These are phyloP conservation scores for Hydrotaea cyrtoneurina DNA, from an alignment of 2,888 invertebrate species.

Conservation along the genomic window DNA sequence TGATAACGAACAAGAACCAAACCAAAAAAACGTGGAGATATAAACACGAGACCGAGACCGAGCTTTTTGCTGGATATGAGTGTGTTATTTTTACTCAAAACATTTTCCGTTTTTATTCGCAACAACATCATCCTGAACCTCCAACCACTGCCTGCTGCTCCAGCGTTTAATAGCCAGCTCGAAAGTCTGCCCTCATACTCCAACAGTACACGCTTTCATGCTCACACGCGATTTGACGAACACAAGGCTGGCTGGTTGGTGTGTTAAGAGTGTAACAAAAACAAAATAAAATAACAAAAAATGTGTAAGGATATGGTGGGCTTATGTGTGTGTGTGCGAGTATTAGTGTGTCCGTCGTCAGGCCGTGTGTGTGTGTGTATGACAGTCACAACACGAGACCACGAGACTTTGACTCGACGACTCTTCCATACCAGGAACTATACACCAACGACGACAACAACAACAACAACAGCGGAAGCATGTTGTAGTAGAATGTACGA, in stretches of 20 bases:
- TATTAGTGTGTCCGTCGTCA: neutral
- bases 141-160: neutral
- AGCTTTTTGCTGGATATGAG: neutral
- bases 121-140: neutral
- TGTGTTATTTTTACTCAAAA: constrained; percentile 7
- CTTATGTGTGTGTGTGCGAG: constrained; percentile 45
- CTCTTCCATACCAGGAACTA: constrained; percentile 45
- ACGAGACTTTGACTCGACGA: constrained; percentile 57
- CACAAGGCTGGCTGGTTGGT: neutral
- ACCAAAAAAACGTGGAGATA: constrained; percentile 40
- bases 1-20: neutral
- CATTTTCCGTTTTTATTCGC: neutral
- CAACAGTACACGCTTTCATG: neutral
- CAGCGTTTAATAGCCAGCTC: constrained; percentile 15
- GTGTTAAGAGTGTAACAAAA: neutral
- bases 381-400: constrained; percentile 45
- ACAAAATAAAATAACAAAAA: neutral
- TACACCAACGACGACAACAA: constrained; percentile 33
- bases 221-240: too few species aligned
- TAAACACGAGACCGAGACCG: constrained; percentile 53
- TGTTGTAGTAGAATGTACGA: constrained; percentile 7
- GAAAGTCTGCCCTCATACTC: constrained; percentile 26
- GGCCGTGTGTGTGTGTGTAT: constrained; percentile 38
- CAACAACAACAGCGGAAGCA: constrained; percentile 45
- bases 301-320: neutral